Percentiles rank a stretch among this genome's conserved stretches.
phyloP scores from a whole-genome alignment of 2,888 invertebrate species.

The Sepioteuthis lessoniana region DNA sequence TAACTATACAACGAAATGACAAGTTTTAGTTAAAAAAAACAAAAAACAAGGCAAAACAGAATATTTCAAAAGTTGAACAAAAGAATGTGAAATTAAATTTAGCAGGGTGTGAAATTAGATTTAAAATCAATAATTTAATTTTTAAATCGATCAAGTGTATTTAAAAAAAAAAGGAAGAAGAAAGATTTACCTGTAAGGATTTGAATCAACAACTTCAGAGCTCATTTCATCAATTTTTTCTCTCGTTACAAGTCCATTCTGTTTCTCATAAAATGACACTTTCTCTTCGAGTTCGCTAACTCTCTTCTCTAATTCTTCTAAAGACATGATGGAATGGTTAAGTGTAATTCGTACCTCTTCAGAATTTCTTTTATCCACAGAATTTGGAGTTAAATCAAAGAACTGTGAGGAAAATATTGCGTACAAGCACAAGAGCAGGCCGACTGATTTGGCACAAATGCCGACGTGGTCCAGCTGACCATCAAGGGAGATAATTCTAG shows the following conservation, averaged over 20 bases:
- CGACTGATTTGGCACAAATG: not conserved
- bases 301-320: conserved; percentile 80
- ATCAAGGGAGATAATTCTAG: not conserved
- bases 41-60: not conserved
- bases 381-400: not conserved
- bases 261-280: conserved; percentile 73
- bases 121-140: not conserved
- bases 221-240: conserved; percentile 92
- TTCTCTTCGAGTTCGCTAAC: conserved; percentile 79
- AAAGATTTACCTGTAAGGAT: conserved; percentile 92
- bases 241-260: conserved; percentile 76
- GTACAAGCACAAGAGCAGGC: not conserved
- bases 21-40: not conserved
- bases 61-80: not conserved
- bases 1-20: not conserved
- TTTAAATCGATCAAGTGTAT: no score
- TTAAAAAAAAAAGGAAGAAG: not conserved
- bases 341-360: not conserved
- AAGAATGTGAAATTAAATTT: not conserved
- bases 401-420: not conserved
- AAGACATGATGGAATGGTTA: conserved; percentile 55
- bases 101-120: no score
- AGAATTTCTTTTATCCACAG: not conserved
- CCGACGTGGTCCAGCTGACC: not conserved
- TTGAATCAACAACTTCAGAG: conserved; percentile 95